phyloP scores from a whole-genome alignment of 2,888 invertebrate genomes.

The Exocentrus adspersus region DNA sequence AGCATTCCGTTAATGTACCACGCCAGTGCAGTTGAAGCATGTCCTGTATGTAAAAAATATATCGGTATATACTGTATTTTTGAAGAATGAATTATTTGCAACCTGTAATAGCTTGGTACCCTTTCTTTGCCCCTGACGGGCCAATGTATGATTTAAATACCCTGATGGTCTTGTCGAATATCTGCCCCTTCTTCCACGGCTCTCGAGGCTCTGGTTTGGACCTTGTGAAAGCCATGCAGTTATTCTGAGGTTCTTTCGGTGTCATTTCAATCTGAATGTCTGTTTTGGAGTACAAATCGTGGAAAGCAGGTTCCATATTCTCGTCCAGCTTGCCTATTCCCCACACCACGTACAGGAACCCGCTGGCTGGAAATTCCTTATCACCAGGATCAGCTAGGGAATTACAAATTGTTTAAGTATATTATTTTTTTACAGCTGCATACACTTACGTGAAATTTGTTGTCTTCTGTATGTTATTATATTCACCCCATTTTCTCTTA shows the following conservation, averaged over 20 bases:
- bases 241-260: conserved; percentile 72
- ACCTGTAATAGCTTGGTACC: conserved; percentile 79
- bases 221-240: conserved; percentile 79
- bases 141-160: conserved; percentile 85
- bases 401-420: background rate
- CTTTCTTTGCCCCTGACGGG: conserved; percentile 82
- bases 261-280: conserved; percentile 75
- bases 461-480: conserved; percentile 81
- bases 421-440: background rate
- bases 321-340: conserved; percentile 83
- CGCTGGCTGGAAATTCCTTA: conserved; percentile 74
- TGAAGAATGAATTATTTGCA: conserved; percentile 32
- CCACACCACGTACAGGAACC: conserved; percentile 77
- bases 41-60: conserved; percentile 61
- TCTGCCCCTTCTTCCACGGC: conserved; percentile 72
- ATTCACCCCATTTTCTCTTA: conserved; percentile 79
- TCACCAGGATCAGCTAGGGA: conserved; percentile 79
- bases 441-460: conserved; percentile 75
- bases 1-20: conserved; percentile 95
- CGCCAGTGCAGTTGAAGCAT: conserved; percentile 77
- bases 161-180: conserved; percentile 76
- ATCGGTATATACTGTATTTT: background rate
- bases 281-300: conserved; percentile 80
- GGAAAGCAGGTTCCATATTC: conserved; percentile 83
- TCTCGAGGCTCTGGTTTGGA: conserved; percentile 56